These are phyloP conservation scores for Ptychadena robeensis DNA, from an alignment of 2,797 vertebrate genomes.

Conservation along the genomic window DNA sequence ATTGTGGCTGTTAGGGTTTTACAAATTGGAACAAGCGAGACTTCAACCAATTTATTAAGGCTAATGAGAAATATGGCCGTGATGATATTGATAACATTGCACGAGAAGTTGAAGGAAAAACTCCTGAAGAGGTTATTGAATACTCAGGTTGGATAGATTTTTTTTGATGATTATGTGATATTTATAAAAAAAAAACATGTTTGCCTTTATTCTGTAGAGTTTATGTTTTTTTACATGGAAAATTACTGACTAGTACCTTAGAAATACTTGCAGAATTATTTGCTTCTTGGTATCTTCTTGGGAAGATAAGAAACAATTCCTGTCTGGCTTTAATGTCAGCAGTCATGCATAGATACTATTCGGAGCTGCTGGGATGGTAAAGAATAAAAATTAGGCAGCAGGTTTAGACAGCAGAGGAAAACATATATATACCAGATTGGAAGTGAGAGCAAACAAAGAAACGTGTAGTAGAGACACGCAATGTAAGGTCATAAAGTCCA, in stretches of 20 bases:
- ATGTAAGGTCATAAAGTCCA: not conserved
- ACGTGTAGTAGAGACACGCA: not conserved
- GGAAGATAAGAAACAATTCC: not conserved
- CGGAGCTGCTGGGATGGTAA: not conserved
- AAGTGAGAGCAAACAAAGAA: not conserved
- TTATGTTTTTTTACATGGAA: not conserved
- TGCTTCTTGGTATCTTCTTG: not conserved
- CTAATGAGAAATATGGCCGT: slow-evolving; percentile 87
- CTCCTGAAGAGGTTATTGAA: slow-evolving; percentile 86
- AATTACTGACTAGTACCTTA: not conserved
- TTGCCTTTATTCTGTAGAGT: not conserved
- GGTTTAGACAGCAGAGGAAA: too few relatives aligned
- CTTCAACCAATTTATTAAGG: slow-evolving; percentile 90
- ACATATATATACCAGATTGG: not conserved
- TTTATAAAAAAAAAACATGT: not conserved
- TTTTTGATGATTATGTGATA: not conserved
- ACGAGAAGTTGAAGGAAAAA: slow-evolving; percentile 86
- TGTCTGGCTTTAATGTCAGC: not conserved
- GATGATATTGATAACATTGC: slow-evolving; percentile 88
- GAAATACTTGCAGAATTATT: not conserved
- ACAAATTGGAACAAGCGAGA: slow-evolving; percentile 89
- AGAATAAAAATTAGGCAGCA: too few relatives aligned
- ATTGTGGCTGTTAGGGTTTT: slow-evolving; percentile 79
- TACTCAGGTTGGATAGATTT: slow-evolving; percentile 78
- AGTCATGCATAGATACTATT: not conserved